phyloP scores from a whole-genome alignment of 2,888 invertebrate genomes.

The Dryocosmus kuriphilus region DNA sequence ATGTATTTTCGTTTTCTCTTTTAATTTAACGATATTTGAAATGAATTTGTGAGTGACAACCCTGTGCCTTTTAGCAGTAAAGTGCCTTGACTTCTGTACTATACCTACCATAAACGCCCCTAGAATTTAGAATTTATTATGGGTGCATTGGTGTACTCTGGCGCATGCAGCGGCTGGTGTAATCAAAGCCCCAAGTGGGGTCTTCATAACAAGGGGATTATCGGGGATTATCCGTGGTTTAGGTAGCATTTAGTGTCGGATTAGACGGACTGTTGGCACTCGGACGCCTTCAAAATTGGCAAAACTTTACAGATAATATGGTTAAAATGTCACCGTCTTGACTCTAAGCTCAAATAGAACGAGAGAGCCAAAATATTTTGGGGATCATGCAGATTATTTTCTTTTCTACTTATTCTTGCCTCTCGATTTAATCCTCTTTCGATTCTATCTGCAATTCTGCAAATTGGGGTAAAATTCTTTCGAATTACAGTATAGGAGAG shows the following conservation, averaged over 20 bases:
- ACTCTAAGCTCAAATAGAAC: not conserved
- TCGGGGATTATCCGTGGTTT: constrained; percentile 20
- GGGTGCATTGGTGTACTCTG: not conserved
- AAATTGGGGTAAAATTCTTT: not conserved
- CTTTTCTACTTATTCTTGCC: not conserved
- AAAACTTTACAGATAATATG: constrained; percentile 24
- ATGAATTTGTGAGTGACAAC: not conserved
- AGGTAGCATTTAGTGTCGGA: constrained; percentile 20
- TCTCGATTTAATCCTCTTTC: not conserved
- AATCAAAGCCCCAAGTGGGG: not conserved
- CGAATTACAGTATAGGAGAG: too few species aligned
- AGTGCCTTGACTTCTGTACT: not conserved
- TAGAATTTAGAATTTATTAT: not conserved
- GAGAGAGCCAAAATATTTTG: constrained; percentile 4
- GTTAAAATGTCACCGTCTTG: not conserved
- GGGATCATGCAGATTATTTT: not conserved
- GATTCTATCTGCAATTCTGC: not conserved
- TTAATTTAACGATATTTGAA: not conserved
- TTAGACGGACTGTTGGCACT: constrained; percentile 36
- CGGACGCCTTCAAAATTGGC: constrained; percentile 15
- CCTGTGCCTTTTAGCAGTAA: not conserved
- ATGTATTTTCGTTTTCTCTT: not conserved
- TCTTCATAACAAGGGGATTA: constrained; percentile 32
- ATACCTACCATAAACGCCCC: not conserved
- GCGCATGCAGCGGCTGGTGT: not conserved